Evolutionary conservation across 2,797 vertebrate genomes (phyloP).

Genomic region (Anas capensis): DNA sequence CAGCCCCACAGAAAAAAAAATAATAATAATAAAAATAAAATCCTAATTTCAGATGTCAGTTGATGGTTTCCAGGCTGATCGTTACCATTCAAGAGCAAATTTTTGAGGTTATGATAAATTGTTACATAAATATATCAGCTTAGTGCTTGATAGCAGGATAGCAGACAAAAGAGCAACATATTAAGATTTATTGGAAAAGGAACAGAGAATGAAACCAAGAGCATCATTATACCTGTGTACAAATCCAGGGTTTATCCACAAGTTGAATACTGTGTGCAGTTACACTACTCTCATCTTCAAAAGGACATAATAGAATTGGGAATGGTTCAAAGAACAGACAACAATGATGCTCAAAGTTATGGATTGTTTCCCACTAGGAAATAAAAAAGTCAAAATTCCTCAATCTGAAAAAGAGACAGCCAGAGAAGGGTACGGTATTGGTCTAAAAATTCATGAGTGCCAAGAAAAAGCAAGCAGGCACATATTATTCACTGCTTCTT

Average conservation of each 20-base stretch:
- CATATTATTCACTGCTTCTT: background rate
- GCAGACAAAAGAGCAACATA: background rate
- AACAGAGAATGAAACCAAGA: background rate
- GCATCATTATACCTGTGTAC: background rate
- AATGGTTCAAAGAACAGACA: background rate
- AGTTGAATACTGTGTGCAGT: background rate
- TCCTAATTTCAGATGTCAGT: background rate
- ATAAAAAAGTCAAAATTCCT: background rate
- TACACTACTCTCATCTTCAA: background rate
- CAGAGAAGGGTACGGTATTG: background rate
- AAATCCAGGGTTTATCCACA: background rate
- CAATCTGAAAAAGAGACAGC: background rate
- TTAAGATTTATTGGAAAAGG: constrained; percentile 9
- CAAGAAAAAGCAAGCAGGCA: background rate
- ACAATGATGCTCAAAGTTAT: background rate
- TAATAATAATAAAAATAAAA: too few species aligned
- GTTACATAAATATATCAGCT: background rate
- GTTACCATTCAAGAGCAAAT: background rate
- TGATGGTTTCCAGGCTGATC: background rate
- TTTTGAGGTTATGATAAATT: background rate
- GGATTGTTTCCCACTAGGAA: background rate
- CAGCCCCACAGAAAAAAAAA: background rate
- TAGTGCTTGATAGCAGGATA: background rate
- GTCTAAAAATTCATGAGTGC: background rate
- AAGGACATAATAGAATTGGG: background rate